A percentile compares a stretch with the other conserved stretches of the same genome.
Conservation (phyloP, 2,797 vertebrate genomes). For the Malurus splendens region DNA sequence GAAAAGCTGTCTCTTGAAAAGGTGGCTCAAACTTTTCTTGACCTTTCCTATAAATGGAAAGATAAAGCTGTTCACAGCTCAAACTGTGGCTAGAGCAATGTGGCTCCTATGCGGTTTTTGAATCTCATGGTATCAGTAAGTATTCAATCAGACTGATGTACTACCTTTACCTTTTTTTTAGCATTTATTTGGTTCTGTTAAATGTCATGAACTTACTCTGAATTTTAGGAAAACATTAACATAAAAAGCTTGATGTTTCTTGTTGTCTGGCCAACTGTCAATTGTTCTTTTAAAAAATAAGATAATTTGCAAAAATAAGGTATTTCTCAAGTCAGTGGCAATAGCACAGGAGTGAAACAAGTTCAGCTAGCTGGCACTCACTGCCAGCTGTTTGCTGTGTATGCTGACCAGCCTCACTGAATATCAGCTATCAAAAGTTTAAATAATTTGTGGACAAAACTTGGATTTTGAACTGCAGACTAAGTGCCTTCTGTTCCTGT, state of each 20-base stretch:
- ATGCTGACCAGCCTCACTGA: neutral
- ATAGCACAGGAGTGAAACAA: neutral
- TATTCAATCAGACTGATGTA: neutral
- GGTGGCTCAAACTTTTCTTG: neutral
- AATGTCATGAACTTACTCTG: neutral
- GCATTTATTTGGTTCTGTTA: neutral
- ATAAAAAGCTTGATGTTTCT: neutral
- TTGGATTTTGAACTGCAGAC: neutral
- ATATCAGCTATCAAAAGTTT: neutral
- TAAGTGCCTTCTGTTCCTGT: neutral
- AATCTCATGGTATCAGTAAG: neutral
- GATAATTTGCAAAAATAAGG: neutral
- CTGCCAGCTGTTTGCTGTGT: neutral
- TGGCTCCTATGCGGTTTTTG: neutral
- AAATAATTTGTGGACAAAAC: neutral
- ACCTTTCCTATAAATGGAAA: slow-evolving; percentile 35
- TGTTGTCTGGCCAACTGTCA: neutral
- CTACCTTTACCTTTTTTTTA: neutral
- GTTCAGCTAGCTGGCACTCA: neutral
- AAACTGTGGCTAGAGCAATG: neutral
- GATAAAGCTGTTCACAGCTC: neutral
- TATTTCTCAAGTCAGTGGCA: neutral
- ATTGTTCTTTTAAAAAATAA: slow-evolving; percentile 10
- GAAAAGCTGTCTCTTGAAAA: slow-evolving; percentile 1
- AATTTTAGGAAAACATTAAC: slow-evolving; percentile 8